A percentile compares a stretch with the other conserved stretches of the same genome.
These are phyloP conservation scores for Platygyra sinensis DNA, from an alignment of 64 coral and sea anemone species.

Conservation along the genomic window DNA sequence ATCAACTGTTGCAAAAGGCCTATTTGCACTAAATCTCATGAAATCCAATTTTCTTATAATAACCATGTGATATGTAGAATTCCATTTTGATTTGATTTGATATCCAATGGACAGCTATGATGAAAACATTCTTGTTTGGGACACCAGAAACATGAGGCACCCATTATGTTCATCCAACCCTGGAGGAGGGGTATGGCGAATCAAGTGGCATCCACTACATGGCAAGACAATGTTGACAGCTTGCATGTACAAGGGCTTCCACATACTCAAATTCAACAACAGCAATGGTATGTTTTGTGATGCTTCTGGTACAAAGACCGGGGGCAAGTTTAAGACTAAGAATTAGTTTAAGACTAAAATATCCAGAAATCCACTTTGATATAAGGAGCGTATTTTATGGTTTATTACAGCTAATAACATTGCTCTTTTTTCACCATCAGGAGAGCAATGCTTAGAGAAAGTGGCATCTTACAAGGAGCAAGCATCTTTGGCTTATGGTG, in stretches of 20 bases:
- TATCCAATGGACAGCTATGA: constrained; percentile 74
- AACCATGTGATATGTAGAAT: neutral
- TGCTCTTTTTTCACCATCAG: constrained; percentile 20
- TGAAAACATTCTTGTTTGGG: constrained; percentile 90
- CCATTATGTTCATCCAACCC: constrained; percentile 71
- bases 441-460: constrained; percentile 49
- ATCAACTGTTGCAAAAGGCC: no score
- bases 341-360: no score
- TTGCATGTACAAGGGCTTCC: constrained; percentile 89
- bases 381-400: neutral
- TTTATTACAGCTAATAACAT: neutral
- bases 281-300: constrained; percentile 38
- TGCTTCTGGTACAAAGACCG: neutral
- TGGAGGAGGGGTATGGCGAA: constrained; percentile 93
- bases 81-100: neutral
- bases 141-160: constrained; percentile 74
- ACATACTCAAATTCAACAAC: constrained; percentile 67
- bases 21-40: no score
- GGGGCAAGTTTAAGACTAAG: no score
- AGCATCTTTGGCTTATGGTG: constrained; percentile 89
- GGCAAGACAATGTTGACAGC: constrained; percentile 84
- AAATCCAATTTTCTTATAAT: no score
- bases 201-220: constrained; percentile 92
- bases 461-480: constrained; percentile 70
- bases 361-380: neutral